phyloP scores from a whole-genome alignment of 2,113 vertebrate genomes.

The Muscicapa adusta region DNA sequence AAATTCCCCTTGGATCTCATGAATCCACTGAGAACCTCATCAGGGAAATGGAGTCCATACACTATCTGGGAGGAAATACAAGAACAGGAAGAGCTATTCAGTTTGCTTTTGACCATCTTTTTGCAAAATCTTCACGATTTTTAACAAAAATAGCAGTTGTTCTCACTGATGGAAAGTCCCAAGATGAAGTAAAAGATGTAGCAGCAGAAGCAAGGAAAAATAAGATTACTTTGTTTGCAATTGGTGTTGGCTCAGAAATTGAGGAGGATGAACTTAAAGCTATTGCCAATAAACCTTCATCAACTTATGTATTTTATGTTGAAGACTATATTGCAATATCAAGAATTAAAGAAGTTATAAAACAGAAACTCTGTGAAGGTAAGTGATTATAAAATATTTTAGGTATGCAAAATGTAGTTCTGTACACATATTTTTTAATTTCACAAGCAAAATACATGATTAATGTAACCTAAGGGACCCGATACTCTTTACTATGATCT shows the following conservation, averaged over 20 bases:
- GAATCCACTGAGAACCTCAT: constrained; percentile 79
- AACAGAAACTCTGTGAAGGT: constrained; percentile 98
- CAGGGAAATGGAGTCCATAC: constrained; percentile 84
- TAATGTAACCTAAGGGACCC: neutral
- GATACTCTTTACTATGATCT: neutral
- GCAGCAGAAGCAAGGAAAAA: constrained; percentile 90
- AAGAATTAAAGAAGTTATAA: constrained; percentile 93
- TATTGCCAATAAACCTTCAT: constrained; percentile 93
- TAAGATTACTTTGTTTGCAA: constrained; percentile 91
- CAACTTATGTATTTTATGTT: constrained; percentile 93
- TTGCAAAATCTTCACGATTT: constrained; percentile 89
- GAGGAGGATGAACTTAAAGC: constrained; percentile 86
- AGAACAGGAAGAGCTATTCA: constrained; percentile 91
- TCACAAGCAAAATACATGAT: neutral
- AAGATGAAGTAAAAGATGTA: constrained; percentile 88
- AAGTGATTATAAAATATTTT: constrained; percentile 19
- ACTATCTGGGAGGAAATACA: constrained; percentile 94
- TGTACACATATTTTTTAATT: neutral
- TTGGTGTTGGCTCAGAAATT: constrained; percentile 90
- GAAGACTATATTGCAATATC: constrained; percentile 95
- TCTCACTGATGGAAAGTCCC: constrained; percentile 94
- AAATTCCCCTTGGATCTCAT: constrained; percentile 88
- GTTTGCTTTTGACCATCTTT: constrained; percentile 89
- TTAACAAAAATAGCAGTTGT: constrained; percentile 93
- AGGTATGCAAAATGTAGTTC: neutral